Evolutionary conservation across 2,888 invertebrate species (phyloP).

Genomic region (Conchocele bisecta): DNA sequence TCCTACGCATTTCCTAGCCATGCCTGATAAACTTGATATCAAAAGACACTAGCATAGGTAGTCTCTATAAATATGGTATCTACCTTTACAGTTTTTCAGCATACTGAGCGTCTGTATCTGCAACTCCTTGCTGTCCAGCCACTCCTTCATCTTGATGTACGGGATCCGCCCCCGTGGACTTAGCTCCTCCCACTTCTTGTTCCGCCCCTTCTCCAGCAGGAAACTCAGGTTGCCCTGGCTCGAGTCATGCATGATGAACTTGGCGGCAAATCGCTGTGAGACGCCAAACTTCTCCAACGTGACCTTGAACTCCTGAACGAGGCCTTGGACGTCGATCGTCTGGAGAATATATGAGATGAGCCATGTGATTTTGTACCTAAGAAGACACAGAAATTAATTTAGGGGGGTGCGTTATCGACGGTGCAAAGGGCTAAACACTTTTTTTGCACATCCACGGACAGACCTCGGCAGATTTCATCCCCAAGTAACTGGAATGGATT

Average conservation of each 20-base stretch:
- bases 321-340: constrained; percentile 61
- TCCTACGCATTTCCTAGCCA: no score
- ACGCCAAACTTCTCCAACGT: constrained; percentile 62
- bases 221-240: constrained; percentile 69
- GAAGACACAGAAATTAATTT: no score
- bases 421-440: no score
- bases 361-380: no score
- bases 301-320: constrained; percentile 61
- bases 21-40: no score
- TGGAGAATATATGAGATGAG: no score
- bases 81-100: constrained; percentile 55
- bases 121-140: constrained; percentile 61
- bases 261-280: constrained; percentile 65
- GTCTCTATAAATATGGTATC: no score
- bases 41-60: no score
- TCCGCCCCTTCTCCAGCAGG: constrained; percentile 64
- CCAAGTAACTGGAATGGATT: no score
- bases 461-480: no score
- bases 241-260: constrained; percentile 66
- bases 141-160: constrained; percentile 64
- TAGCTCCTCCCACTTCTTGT: constrained; percentile 61
- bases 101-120: constrained; percentile 56
- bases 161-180: constrained; percentile 62
- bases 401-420: no score
- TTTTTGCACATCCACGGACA: no score